Base-by-base conservation (phyloP, 2,888 invertebrate species). In the Scaptomyza reducta region DNA sequence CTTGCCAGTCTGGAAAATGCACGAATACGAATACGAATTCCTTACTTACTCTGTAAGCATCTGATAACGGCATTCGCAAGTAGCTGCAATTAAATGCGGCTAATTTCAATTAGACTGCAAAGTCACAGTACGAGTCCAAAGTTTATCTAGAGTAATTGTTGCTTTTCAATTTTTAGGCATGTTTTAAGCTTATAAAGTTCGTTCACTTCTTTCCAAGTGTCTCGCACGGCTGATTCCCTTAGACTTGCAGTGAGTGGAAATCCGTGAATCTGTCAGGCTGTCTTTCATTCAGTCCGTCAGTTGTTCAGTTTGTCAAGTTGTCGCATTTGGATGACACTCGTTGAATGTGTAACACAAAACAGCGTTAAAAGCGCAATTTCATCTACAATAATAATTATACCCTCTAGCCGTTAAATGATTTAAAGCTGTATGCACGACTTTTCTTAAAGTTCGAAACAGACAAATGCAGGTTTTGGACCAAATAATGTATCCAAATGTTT, bases 11-110 rank as follows among this genome's bases (percentile, higher is more conserved):
- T 72, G 55, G 56, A 63, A 72, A 53, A 63, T 40, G 40, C 41
- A 22, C 40, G 27, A 50, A 50, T 44, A 50, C 60, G 49, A 25
- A 42, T 58, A 9, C 18, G 41, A 38, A 46, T 29, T 46, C 14
- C 51, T 62, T 57, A 27, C 18, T 18, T 49, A 47, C 31, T 47
- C 49, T 51, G 38, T 45, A 49, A 29, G 49, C 27, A 41, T 29
- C 22, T 16, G 27, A 27, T 82, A 88, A 88, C 80, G 82, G 82
- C 46, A 70, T 41, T 65, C 11, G 35, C 16, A 59, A 55, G 31
- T 63, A 42, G 56, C 25, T 68, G 72, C 69, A 81, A 81, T 78
- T 87, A 81, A 87, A 63, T 46, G 77, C 73, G 67, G 62, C 59
- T 72, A 63, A 74, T 77, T 77, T 63, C 68, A 63, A 60, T 63